phyloP scores from a whole-genome alignment of 2,113 vertebrate species.

The Gnathonemus echidnorhynchus region DNA sequence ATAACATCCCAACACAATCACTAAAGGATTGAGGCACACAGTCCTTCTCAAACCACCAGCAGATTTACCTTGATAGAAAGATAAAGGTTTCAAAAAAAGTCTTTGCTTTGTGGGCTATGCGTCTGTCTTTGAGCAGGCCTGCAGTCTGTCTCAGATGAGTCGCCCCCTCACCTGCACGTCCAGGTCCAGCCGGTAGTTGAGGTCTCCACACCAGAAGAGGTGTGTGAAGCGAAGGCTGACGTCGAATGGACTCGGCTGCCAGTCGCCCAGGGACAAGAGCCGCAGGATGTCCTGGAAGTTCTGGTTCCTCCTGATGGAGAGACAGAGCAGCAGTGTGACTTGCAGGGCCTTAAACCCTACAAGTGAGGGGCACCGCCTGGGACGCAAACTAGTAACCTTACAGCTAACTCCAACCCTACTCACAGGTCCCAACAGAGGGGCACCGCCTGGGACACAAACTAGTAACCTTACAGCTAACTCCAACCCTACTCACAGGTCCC shows the following conservation, averaged over 20 bases:
- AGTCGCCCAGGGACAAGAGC: slow-evolving; percentile 63
- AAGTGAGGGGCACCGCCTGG: neutral
- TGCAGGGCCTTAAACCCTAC: neutral
- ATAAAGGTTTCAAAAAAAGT: neutral
- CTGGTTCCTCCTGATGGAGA: slow-evolving; percentile 63
- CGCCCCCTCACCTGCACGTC: slow-evolving; percentile 56
- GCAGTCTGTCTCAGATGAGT: neutral
- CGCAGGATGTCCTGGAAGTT: slow-evolving; percentile 67
- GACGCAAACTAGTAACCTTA: too few species aligned
- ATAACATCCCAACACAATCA: neutral
- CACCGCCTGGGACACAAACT: neutral
- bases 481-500: neutral
- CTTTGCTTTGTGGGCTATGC: neutral
- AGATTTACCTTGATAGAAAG: neutral
- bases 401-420: too few species aligned
- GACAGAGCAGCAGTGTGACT: neutral
- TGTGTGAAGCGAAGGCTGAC: slow-evolving; percentile 68
- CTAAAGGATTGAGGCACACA: neutral
- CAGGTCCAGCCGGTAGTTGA: slow-evolving; percentile 69
- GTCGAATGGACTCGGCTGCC: slow-evolving; percentile 62
- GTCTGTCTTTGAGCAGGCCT: neutral
- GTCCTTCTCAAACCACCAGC: neutral
- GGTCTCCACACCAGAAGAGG: slow-evolving; percentile 73
- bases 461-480: neutral
- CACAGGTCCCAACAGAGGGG: too few species aligned